Percentiles rank a stretch among this genome's conserved stretches.
Conservation (phyloP, 2,797 vertebrate species). For the Dromococcyx pavoninus region DNA sequence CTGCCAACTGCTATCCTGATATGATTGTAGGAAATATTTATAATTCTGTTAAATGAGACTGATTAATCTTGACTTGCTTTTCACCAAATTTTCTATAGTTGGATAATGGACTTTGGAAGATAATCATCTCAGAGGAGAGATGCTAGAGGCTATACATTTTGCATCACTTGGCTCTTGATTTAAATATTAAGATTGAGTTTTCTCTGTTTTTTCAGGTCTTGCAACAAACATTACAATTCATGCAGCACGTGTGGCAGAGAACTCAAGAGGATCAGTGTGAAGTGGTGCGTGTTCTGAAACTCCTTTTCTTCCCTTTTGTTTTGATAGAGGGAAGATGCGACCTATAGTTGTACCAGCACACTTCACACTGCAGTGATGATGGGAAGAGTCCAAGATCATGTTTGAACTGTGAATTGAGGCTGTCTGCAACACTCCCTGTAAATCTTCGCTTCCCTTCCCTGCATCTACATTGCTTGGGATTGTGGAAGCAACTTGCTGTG, state of each 20-base stretch:
- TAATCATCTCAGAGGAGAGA: background rate
- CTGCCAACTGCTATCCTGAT: slow-evolving; percentile 53
- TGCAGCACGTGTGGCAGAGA: background rate
- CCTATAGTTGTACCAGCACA: background rate
- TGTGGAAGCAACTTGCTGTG: background rate
- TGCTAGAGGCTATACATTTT: background rate
- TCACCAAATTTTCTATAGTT: slow-evolving; percentile 31
- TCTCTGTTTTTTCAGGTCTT: background rate
- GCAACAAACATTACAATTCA: background rate
- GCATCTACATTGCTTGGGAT: background rate
- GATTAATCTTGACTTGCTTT: slow-evolving; percentile 66
- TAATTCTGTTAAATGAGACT: slow-evolving; percentile 57
- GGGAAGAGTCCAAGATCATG: background rate
- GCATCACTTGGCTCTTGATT: background rate
- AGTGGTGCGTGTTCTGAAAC: background rate
- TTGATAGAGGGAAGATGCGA: background rate
- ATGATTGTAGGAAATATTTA: slow-evolving; percentile 63
- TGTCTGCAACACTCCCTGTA: background rate
- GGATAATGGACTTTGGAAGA: slow-evolving; percentile 12
- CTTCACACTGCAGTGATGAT: background rate
- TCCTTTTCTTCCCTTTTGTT: background rate
- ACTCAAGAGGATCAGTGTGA: background rate
- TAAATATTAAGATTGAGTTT: background rate
- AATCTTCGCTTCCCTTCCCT: background rate
- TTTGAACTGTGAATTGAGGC: rapidly evolving